phyloP scores from a whole-genome alignment of 2,888 invertebrate species.

The Caenorhabditis sp. region DNA sequence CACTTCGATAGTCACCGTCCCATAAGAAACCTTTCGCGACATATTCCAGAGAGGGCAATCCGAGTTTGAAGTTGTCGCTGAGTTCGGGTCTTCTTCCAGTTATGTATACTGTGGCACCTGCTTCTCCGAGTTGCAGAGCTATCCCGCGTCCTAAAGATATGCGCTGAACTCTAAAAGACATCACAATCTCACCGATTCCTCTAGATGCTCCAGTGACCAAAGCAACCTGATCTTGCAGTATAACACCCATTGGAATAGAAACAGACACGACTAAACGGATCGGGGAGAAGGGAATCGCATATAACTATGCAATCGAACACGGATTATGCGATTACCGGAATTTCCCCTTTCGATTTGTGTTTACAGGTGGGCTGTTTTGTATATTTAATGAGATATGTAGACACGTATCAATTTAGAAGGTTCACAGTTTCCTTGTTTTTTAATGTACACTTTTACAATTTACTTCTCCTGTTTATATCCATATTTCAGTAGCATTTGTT shows the following conservation, averaged over 20 bases:
- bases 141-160: constrained; percentile 78
- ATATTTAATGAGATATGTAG: too few species aligned
- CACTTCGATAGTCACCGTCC: constrained; percentile 4
- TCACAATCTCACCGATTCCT: constrained; percentile 76
- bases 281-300: constrained; percentile 2
- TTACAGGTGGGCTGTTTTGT: not conserved
- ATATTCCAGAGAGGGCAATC: constrained; percentile 74
- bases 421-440: too few species aligned
- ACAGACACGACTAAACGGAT: constrained; percentile 4
- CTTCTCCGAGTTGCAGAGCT: constrained; percentile 71
- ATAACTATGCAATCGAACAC: constrained; percentile 10
- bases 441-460: too few species aligned
- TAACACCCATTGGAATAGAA: constrained; percentile 49
- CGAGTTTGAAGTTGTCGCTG: constrained; percentile 46
- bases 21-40: constrained; percentile 74
- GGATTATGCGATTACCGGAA: constrained; percentile 45
- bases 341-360: constrained; percentile 31
- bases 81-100: constrained; percentile 68
- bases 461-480: too few species aligned
- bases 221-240: constrained; percentile 70
- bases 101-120: constrained; percentile 75
- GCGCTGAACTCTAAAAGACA: constrained; percentile 71
- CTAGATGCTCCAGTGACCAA: constrained; percentile 77
- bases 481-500: too few species aligned
- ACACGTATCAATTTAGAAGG: too few species aligned